These are phyloP conservation scores for Trachymyrmex cornetzi DNA, from an alignment of 1,140 invertebrate species.

Conservation along the genomic window DNA sequence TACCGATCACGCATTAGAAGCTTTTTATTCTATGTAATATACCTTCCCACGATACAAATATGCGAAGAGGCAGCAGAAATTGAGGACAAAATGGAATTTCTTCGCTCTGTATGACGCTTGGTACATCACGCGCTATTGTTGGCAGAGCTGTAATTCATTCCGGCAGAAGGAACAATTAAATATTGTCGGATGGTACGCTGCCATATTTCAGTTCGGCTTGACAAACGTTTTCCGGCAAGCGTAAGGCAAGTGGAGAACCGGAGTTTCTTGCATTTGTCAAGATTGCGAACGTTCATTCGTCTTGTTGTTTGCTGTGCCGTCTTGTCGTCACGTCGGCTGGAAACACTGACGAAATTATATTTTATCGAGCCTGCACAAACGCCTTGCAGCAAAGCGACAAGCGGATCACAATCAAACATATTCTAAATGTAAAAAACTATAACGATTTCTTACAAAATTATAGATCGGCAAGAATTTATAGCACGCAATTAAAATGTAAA, in stretches of 20 bases:
- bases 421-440: background rate
- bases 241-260: conserved; percentile 47
- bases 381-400: background rate
- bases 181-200: conserved; percentile 66
- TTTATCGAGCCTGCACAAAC: conserved; percentile 50
- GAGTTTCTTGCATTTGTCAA: conserved; percentile 75
- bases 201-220: conserved; percentile 69
- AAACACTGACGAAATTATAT: conserved; percentile 66
- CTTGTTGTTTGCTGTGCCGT: conserved; percentile 70
- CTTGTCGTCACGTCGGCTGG: conserved; percentile 69
- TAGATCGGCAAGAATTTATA: background rate
- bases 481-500: no score
- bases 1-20: background rate
- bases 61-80: conserved; percentile 33
- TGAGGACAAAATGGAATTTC: conserved; percentile 52
- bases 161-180: conserved; percentile 71
- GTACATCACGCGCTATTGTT: conserved; percentile 54
- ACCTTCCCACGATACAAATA: background rate
- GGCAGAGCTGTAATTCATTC: conserved; percentile 67
- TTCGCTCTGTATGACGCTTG: conserved; percentile 19
- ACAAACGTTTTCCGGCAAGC: conserved; percentile 69
- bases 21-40: conserved; percentile 1
- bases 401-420: conserved; percentile 26
- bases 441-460: background rate
- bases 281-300: conserved; percentile 73